Base-by-base conservation (phyloP, 2,888 invertebrate genomes). In the Cheilosia pagana region DNA sequence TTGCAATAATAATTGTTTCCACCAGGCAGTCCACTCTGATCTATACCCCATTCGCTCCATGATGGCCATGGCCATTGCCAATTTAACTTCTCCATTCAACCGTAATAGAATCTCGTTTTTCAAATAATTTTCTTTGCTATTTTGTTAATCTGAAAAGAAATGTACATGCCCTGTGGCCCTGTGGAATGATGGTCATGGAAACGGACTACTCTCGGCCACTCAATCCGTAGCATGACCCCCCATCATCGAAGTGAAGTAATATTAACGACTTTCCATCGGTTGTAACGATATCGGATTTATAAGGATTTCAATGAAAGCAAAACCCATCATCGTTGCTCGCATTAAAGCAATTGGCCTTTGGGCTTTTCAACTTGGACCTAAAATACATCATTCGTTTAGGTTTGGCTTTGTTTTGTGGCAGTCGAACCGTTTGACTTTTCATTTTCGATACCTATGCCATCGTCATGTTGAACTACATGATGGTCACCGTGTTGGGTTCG, bases 261-360 rank as follows among this genome's bases (percentile, higher is more conserved):
- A 71, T 70, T 78, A 71, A 78, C 70, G 78, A 65, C 63, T 65
- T 65, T 65, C 63, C 71, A 78, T 71, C 59, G 71, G 41, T 31
- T 65, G 57, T 78, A 71, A 71, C 67, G 78, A 78, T 65, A 71
- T 65, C 57, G 43, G 57, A 78, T 65, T 78, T 78, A 71, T 78
- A 78, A 71, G 78, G 63, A 78, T 78, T 71, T 63, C 71, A 71
- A 78, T 78, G 71, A 65, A 50, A 48, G 65, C 71, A 45, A 43
- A 59, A 43, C 63, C 63, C 67, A 67, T 76, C 76, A 76, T 65
- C 65, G 31, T 68, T 74, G 74, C 43, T 76, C 63, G 48, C 35
- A 57, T 65, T 21, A 23, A 28, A 41, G 31, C 39, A 59, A 57
- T 65, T 65, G 50, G 52, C 55, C 57, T 59, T 8, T 57, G 50